A percentile compares a stretch with the other conserved stretches of the same genome.
Evolutionary conservation across 2,113 vertebrate genomes (phyloP).

Genomic region (Oreochromis niloticus): DNA sequence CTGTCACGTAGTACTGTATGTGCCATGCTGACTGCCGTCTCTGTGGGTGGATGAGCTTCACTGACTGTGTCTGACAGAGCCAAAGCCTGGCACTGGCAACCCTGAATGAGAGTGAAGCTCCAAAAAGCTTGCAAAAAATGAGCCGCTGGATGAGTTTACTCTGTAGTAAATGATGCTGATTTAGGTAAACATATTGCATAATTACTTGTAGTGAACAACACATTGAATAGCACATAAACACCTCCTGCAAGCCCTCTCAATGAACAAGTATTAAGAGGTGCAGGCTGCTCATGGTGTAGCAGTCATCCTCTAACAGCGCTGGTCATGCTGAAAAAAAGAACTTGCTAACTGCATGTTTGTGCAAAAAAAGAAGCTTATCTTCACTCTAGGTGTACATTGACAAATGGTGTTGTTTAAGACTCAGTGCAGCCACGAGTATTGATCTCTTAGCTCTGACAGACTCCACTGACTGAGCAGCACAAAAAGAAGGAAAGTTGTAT

Average conservation of each 20-base stretch:
- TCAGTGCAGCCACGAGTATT: neutral
- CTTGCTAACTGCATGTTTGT: neutral
- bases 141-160: neutral
- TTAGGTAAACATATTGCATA: constrained; percentile 52
- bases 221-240: neutral
- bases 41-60: constrained; percentile 48
- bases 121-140: neutral
- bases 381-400: neutral
- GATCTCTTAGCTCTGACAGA: constrained; percentile 5
- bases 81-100: neutral
- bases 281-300: neutral
- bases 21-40: constrained; percentile 24
- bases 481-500: constrained; percentile 6
- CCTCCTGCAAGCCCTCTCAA: neutral
- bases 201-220: neutral
- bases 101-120: constrained; percentile 33
- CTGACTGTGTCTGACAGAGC: constrained; percentile 31
- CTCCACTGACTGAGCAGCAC: neutral
- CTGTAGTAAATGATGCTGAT: constrained; percentile 6
- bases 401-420: constrained; percentile 9
- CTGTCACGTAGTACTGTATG: constrained; percentile 20
- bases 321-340: neutral
- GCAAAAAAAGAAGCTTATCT: neutral
- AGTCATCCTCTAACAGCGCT: neutral
- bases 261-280: neutral